Evolutionary conservation across 2,888 invertebrate species (phyloP).

Genomic region (Strigamia maritima): DNA sequence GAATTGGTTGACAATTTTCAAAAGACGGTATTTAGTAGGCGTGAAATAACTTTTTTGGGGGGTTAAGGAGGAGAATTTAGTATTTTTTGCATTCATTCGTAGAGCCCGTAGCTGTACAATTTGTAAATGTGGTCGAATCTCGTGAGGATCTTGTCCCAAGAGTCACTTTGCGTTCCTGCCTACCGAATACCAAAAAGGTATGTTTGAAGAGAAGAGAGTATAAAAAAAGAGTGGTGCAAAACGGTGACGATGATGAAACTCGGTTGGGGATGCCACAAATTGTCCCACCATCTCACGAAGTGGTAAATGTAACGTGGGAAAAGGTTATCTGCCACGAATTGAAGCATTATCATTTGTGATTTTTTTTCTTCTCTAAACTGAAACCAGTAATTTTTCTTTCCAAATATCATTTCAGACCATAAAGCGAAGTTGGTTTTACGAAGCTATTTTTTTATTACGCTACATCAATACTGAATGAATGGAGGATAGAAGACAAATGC

Average conservation of each 20-base stretch:
- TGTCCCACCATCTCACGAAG: not conserved
- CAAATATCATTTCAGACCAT: not conserved
- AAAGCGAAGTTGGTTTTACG: not conserved
- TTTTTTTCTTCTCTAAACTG: not conserved
- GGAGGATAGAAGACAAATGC: not conserved
- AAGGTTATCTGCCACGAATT: constrained; percentile 8
- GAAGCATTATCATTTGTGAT: not conserved
- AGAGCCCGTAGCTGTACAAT: not conserved
- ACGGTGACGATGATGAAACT: constrained; percentile 7
- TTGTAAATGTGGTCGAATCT: constrained; percentile 20
- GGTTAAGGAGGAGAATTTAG: no score
- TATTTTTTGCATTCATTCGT: not conserved
- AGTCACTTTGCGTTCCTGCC: constrained; percentile 18
- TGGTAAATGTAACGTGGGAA: not conserved
- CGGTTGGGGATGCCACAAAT: constrained; percentile 10
- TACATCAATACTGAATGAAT: not conserved
- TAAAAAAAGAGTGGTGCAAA: not conserved
- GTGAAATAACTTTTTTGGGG: constrained; percentile 9
- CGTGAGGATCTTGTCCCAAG: constrained; percentile 7
- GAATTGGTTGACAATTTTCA: not conserved
- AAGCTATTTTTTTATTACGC: not conserved
- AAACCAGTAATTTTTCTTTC: not conserved
- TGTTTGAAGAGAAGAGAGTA: not conserved
- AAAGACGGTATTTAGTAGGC: not conserved
- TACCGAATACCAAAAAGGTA: constrained; percentile 29